Evolutionary conservation across 1,140 invertebrate genomes (phyloP).

Genomic region (Hirudo medicinalis): DNA sequence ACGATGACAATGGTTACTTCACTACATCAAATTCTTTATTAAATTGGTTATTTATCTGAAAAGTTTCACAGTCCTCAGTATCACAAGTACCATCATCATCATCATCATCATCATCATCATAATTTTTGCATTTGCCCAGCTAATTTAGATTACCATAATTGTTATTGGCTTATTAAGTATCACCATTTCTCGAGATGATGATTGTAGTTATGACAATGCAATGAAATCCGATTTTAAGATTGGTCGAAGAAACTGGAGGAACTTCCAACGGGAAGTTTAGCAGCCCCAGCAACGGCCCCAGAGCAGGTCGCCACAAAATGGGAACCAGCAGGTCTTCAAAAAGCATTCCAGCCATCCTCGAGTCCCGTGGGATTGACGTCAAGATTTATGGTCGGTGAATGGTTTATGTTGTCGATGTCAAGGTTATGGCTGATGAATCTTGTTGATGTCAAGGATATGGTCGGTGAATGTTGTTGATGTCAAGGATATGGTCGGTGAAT

Average conservation of each 20-base stretch:
- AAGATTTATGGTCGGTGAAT: slow-evolving; percentile 54
- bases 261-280: neutral
- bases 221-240: neutral
- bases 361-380: slow-evolving; percentile 68
- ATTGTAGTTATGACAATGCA: too few relatives aligned
- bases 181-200: too few relatives aligned
- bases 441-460: too few relatives aligned
- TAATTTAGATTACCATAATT: neutral
- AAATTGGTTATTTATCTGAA: neutral
- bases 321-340: slow-evolving; percentile 47
- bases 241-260: neutral
- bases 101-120: neutral
- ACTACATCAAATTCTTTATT: neutral
- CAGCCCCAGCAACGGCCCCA: slow-evolving; percentile 19
- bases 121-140: neutral
- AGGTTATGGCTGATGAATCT: too few relatives aligned
- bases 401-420: too few relatives aligned
- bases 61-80: too few relatives aligned
- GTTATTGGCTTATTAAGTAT: too few relatives aligned
- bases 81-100: neutral
- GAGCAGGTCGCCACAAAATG: slow-evolving; percentile 24
- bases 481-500: too few relatives aligned
- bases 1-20: slow-evolving; percentile 8
- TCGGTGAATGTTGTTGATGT: too few relatives aligned
- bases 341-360: slow-evolving; percentile 75